Percentiles rank a stretch among this genome's conserved stretches.
Conservation (phyloP, 92 coral and sea anemone species). For the Heteractis magnifica region DNA sequence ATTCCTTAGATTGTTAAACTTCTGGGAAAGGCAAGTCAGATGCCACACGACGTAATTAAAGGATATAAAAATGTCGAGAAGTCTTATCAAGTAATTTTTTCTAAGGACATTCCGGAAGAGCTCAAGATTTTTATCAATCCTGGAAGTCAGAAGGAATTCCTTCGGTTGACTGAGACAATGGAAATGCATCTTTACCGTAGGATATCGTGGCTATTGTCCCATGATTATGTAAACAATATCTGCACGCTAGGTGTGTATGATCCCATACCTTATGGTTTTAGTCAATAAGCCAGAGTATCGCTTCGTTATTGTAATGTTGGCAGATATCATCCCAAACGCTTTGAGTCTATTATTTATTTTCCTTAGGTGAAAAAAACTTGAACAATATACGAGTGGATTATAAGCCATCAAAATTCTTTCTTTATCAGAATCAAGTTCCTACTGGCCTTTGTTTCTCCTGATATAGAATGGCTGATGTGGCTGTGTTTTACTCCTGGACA, state of each 20-base stretch:
- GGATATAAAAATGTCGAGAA: not conserved
- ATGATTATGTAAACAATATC: not conserved
- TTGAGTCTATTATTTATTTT: not conserved
- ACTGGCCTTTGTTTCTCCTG: no score
- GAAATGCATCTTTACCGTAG: not conserved
- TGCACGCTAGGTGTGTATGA: no score
- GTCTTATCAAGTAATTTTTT: not conserved
- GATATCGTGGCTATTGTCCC: not conserved
- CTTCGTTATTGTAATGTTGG: not conserved
- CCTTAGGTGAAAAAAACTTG: not conserved
- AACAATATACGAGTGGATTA: not conserved
- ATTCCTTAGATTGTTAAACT: constrained; percentile 5
- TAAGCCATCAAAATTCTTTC: not conserved
- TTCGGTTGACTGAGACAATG: not conserved
- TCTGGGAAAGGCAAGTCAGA: not conserved
- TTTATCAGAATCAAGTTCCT: not conserved
- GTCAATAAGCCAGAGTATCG: not conserved
- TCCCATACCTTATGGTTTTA: not conserved
- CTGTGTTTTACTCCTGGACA: no score
- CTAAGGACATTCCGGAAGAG: constrained; percentile 14
- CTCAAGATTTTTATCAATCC: constrained; percentile 13
- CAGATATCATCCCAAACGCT: not conserved
- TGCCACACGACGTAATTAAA: constrained; percentile 7
- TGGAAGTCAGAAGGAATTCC: constrained; percentile 9
- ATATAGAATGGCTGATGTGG: no score